Conservation (phyloP, 2,797 vertebrate genomes). For the Pelobates cultripes region DNA sequence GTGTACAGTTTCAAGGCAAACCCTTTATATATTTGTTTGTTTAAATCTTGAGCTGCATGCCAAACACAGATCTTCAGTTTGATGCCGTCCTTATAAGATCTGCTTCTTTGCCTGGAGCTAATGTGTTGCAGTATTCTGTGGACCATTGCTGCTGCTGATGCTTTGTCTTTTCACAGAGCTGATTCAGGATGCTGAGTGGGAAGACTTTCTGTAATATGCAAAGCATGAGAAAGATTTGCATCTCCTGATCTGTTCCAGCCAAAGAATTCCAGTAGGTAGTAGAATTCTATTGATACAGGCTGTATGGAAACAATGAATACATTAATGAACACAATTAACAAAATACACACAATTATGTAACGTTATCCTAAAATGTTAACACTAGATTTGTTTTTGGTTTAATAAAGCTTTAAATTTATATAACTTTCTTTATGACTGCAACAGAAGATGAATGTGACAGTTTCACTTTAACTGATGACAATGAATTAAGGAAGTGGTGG, state of each 20-base stretch:
- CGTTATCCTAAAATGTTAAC: too few relatives aligned
- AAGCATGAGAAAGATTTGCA: conserved; percentile 38
- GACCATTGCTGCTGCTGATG: conserved; percentile 22
- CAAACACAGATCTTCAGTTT: conserved; percentile 37
- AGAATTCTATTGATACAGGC: not conserved
- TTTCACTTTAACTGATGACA: too few relatives aligned
- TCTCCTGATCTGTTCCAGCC: conserved; percentile 26
- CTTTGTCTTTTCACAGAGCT: conserved; percentile 39
- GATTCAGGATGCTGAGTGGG: conserved; percentile 47
- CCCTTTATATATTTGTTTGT: conserved; percentile 7
- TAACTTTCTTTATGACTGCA: too few relatives aligned
- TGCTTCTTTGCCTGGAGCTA: conserved; percentile 51
- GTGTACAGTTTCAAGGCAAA: conserved; percentile 19
- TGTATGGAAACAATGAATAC: not conserved
- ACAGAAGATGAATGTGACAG: too few relatives aligned
- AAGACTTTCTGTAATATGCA: conserved; percentile 20
- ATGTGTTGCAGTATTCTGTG: conserved; percentile 39
- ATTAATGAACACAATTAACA: not conserved
- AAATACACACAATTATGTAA: too few relatives aligned
- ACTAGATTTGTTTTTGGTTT: too few relatives aligned
- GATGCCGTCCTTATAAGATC: conserved; percentile 37
- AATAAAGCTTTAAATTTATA: too few relatives aligned
- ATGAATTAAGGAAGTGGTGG: too few relatives aligned
- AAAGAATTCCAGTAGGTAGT: conserved; percentile 5
- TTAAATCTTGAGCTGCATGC: conserved; percentile 40